Evolutionary conservation across 2,113 vertebrate genomes (phyloP).

Genomic region (Apaloderma vittatum): DNA sequence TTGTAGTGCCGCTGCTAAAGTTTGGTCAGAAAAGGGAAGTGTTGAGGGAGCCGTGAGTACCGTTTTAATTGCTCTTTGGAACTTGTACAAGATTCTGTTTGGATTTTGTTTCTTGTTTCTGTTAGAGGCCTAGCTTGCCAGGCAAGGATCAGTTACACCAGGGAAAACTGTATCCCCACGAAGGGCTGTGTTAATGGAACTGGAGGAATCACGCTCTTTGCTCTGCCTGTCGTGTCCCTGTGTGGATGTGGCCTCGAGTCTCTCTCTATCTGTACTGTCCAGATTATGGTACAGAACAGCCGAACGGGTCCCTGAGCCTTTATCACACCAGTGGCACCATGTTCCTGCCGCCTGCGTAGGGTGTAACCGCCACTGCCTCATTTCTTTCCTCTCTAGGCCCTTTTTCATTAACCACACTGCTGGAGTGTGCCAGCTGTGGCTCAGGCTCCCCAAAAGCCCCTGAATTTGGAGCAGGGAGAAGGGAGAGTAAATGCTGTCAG

Average conservation of each 20-base stretch:
- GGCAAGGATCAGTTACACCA: neutral
- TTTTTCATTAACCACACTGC: neutral
- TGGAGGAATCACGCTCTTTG: neutral
- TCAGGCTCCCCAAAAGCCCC: neutral
- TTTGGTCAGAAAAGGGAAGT: neutral
- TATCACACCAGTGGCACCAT: fast-evolving
- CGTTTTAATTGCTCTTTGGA: neutral
- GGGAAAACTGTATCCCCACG: fast-evolving
- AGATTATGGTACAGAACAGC: neutral
- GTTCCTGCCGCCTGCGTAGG: neutral
- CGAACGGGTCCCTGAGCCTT: neutral
- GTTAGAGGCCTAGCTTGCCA: neutral
- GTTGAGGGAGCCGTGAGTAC: neutral
- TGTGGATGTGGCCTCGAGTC: fast-evolving
- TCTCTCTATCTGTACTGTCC: neutral
- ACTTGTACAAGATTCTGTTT: neutral
- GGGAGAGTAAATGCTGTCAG: fast-evolving
- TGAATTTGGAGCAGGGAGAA: neutral
- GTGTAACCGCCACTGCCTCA: neutral
- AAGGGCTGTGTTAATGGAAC: neutral
- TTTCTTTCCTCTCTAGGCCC: neutral
- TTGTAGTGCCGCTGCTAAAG: neutral
- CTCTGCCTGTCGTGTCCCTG: fast-evolving
- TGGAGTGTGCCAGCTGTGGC: neutral
- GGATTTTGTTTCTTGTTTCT: neutral